phyloP scores from a whole-genome alignment of 1,140 invertebrate species.

The Homalodisca vitripennis region DNA sequence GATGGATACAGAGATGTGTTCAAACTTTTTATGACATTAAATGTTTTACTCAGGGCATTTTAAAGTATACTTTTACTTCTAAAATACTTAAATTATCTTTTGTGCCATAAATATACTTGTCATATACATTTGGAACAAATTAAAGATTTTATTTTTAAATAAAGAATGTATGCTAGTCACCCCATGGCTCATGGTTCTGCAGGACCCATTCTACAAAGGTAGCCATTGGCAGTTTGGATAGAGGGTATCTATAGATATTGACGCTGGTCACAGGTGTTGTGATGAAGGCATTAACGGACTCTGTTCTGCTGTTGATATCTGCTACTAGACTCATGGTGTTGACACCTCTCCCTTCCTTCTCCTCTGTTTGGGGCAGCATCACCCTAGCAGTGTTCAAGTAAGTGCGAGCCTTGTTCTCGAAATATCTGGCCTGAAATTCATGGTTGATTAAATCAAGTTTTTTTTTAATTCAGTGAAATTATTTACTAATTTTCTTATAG shows the following conservation, averaged over 20 bases:
- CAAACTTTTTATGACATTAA: too few relatives aligned
- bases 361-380: not conserved
- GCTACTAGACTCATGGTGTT: not conserved
- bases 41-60: too few relatives aligned
- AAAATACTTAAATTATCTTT: too few relatives aligned
- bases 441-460: too few relatives aligned
- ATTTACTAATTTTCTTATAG: too few relatives aligned
- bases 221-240: not conserved
- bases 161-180: too few relatives aligned
- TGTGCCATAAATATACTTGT: too few relatives aligned
- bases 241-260: not conserved
- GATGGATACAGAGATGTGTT: too few relatives aligned
- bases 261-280: not conserved
- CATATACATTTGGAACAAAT: too few relatives aligned
- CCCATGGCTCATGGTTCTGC: not conserved
- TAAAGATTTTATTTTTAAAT: too few relatives aligned
- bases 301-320: not conserved
- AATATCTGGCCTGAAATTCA: not conserved
- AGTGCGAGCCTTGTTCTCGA: not conserved
- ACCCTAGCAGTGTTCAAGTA: constrained; percentile 11
- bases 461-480: too few relatives aligned
- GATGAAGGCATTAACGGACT: not conserved
- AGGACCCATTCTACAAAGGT: not conserved
- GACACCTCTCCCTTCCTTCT: not conserved
- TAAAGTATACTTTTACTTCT: too few relatives aligned